These are phyloP conservation scores for Etheostoma nigrum DNA, from an alignment of 2,797 vertebrate species.

Conservation along the genomic window DNA sequence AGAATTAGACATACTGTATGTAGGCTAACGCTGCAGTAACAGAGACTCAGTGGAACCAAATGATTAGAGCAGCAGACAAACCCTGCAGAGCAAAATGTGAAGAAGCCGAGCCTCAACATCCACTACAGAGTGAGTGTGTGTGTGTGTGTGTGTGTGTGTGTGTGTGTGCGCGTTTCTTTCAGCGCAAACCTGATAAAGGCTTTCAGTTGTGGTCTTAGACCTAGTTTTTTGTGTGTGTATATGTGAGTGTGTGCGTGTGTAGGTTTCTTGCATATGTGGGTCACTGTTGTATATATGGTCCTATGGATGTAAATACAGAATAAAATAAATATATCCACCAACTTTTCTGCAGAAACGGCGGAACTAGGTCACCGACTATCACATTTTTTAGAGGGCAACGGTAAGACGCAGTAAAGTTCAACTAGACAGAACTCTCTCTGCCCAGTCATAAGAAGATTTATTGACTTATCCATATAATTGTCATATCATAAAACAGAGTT, in stretches of 20 bases:
- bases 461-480: too few relatives aligned
- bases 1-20: constrained; percentile 60
- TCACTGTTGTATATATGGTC: not conserved
- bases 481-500: not conserved
- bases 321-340: not conserved
- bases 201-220: constrained; percentile 12
- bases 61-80: constrained; percentile 52
- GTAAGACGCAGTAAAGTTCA: not conserved
- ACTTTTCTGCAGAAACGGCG: not conserved
- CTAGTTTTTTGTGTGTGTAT: constrained; percentile 1
- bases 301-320: not conserved
- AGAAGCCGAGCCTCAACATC: constrained; percentile 5
- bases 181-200: constrained; percentile 21
- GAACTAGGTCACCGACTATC: constrained; percentile 38
- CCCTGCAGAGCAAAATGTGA: constrained; percentile 37
- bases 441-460: not conserved
- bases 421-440: not conserved
- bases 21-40: constrained; percentile 53
- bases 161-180: not conserved
- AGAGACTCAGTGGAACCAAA: constrained; percentile 59
- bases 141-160: constrained; percentile 7
- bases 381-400: not conserved
- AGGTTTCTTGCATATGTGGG: not conserved
- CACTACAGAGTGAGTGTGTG: constrained; percentile 2
- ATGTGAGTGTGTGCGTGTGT: not conserved